Conservation (phyloP, 2,113 vertebrate genomes). For the Taurulus bubalis region DNA sequence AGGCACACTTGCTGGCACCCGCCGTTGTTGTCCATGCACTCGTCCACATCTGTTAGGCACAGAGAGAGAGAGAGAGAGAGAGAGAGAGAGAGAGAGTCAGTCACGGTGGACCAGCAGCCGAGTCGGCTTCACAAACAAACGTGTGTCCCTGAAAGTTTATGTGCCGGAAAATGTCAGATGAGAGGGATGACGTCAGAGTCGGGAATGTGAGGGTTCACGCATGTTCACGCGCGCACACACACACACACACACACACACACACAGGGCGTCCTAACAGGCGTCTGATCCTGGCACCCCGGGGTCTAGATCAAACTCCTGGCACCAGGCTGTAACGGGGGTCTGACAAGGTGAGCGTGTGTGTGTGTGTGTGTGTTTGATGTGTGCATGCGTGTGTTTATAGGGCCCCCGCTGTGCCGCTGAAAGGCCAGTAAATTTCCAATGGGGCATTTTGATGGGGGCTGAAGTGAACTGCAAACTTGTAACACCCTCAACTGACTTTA, state of each 20-base stretch:
- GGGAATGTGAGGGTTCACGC: slow-evolving; percentile 50
- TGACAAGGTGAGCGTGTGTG: not conserved
- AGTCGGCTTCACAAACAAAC: slow-evolving; percentile 51
- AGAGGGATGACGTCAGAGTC: slow-evolving; percentile 51
- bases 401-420: slow-evolving; percentile 43
- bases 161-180: slow-evolving; percentile 37
- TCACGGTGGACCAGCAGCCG: slow-evolving; percentile 9
- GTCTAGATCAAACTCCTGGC: slow-evolving; percentile 19
- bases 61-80: not conserved
- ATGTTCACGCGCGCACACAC: not conserved
- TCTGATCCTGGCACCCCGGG: slow-evolving; percentile 35
- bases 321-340: not conserved
- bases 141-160: slow-evolving; percentile 57
- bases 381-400: slow-evolving; percentile 41
- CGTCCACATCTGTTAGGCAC: slow-evolving; percentile 90
- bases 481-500: slow-evolving; percentile 64
- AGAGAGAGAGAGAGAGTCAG: slow-evolving; percentile 16
- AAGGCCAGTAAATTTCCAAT: slow-evolving; percentile 62
- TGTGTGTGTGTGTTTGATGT: not conserved
- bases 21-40: slow-evolving; percentile 96
- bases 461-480: slow-evolving; percentile 63
- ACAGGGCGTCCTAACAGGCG: slow-evolving; percentile 28
- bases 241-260: slow-evolving; percentile 10
- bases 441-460: slow-evolving; percentile 57
- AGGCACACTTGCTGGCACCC: slow-evolving; percentile 98